Base-by-base conservation (phyloP, 2,888 invertebrate genomes). In the Stenodema calcarata region DNA sequence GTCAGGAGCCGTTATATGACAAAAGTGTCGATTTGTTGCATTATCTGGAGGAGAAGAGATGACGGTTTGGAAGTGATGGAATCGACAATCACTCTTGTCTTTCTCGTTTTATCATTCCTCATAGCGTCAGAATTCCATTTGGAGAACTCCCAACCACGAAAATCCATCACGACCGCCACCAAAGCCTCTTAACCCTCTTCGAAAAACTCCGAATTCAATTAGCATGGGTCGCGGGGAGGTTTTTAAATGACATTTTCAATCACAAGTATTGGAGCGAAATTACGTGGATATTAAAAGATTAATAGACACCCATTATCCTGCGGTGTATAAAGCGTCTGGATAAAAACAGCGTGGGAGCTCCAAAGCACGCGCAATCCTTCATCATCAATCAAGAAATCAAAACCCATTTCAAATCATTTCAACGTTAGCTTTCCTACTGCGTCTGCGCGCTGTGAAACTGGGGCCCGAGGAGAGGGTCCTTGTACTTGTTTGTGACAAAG, bases 261-360 rank as follows among this genome's bases (percentile, higher is more conserved):
- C 82, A 82, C 54, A 41, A 69, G 82, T 82, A 82, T 82, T 69
- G 82, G 69, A 82, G 41, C 69, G 23, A 69, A 69, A 82, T 82
- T 82, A 82, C 82, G 12, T 18, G 35, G 82, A 69, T 82, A 82
- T 41, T 82, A 82, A n/a, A 82, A 82, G 82, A 82, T 82, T 82
- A 82, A 82, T 82, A 30, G 69, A 44, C 62, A 1, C 41, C 42
- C 82, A 82, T 82, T 82, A 82, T 82, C 82, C 69, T n/a, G 41
- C 11, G 42, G 30, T 69, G 30, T 82, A 82, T 44, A 47, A 47
- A 82, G 41, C 82, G 82, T 18, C 30, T 35, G 69, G 69, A 42
- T 82, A 82, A 69, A 82, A 84, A 84, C 84, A 84, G 84, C 84
- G 84, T 84, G 84, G 84, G 84, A 84, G 84, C 84, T 84, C 70